Conservation (phyloP, 2,797 vertebrate species). For the Coregonus ussuriensis region DNA sequence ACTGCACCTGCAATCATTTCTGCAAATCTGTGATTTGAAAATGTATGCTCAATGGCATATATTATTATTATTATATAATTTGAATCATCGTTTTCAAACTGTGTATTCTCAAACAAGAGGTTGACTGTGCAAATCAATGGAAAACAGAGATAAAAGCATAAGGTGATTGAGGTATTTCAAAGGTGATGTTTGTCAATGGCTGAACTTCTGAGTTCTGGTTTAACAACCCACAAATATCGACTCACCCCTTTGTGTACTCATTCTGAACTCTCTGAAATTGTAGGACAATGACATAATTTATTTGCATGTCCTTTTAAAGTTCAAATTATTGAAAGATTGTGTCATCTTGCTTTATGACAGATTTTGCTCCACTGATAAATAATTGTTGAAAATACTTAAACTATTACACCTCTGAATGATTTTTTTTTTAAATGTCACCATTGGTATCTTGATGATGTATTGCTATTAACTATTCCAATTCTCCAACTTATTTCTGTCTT, state of each 20-base stretch:
- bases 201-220: slow-evolving; percentile 31
- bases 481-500: slow-evolving; percentile 11
- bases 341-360: not conserved
- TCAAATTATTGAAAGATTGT: not conserved
- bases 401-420: not conserved
- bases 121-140: slow-evolving; percentile 3
- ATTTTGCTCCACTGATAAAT: not conserved
- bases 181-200: slow-evolving; percentile 49
- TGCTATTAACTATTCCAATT: not conserved
- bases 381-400: not conserved
- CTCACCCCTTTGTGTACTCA: slow-evolving; percentile 44
- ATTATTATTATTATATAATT: too few species aligned
- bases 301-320: not conserved
- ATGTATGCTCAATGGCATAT: too few species aligned
- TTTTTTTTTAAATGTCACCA: not conserved
- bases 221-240: not conserved
- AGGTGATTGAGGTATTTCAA: slow-evolving; percentile 33
- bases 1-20: too few species aligned
- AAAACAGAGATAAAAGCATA: slow-evolving; percentile 22
- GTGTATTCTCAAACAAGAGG: not conserved
- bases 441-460: not conserved
- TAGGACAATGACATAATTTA: not conserved
- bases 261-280: not conserved
- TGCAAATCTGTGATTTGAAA: too few species aligned
- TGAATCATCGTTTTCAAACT: not conserved